Base-by-base conservation (phyloP, 2,888 invertebrate species). In the Allacma fusca region DNA sequence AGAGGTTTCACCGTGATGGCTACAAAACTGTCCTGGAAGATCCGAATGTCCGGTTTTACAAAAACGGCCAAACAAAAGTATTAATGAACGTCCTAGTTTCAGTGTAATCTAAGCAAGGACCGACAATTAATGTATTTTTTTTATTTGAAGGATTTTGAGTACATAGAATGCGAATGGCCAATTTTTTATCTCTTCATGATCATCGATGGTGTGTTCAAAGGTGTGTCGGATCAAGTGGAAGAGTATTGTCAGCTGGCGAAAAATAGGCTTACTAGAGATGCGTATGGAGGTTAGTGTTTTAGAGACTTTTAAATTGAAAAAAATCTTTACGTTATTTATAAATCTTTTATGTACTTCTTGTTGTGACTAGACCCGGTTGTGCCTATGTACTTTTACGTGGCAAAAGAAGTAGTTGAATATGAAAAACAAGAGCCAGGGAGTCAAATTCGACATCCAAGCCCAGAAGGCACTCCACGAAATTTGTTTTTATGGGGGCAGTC, bases 91-190 rank as follows among this genome's bases (percentile, higher is more conserved):
- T 24, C 29, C 19, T 65, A 65, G 26, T 65, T 62, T 62, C 13
- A 13, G 13, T 7, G 24, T 62, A 62, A 26, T 5, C n/a, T 1
- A 23, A 24, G 1, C 12, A 59, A 21, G 13, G 7, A 59, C 21
- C 59, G 7, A 21, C 68, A 21, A 40, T 23, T 26, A 65, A 65
- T 65, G 13, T 65, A 57, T n/a, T n/a, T n/a, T n/a, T n/a, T n/a
- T n/a, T n/a, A n/a, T n/a, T n/a, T n/a, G n/a, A n/a, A 91, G 91
- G 93, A 95, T 85, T 99, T 97, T 88, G 97, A 98, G 85, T 94
- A 94, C 64, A 91, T 98, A 19, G 99, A 99, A 88, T 95, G 96
- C 82, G 98, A 99, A 87, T 99, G 98, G 97, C 99, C 99, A 0
- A 87, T 99, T 71, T 98, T 99, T 87, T 96, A 94, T 86, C 93